Percentiles rank a stretch among this genome's conserved stretches.
These are phyloP conservation scores for Miichthys miiuy DNA, from an alignment of 2,797 vertebrate genomes.

Conservation along the genomic window DNA sequence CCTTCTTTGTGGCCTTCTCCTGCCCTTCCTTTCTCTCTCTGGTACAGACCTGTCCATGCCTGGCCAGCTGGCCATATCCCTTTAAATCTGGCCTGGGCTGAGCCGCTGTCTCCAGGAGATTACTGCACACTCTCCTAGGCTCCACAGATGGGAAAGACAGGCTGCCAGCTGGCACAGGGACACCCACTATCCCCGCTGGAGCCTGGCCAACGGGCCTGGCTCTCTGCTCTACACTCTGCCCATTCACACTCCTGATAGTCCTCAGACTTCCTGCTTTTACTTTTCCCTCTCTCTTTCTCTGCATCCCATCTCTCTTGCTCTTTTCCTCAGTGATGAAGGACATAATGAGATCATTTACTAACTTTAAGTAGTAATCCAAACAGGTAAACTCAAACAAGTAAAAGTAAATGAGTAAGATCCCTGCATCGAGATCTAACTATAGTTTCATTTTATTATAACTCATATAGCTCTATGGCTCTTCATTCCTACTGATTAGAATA, in stretches of 20 bases:
- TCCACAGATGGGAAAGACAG: conserved; percentile 87
- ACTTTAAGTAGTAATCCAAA: not conserved
- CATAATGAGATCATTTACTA: not conserved
- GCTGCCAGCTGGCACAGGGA: conserved; percentile 88
- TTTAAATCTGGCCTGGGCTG: conserved; percentile 84
- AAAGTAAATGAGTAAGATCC: not conserved
- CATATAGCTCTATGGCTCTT: not conserved
- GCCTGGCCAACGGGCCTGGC: conserved; percentile 76
- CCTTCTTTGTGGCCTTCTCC: conserved; percentile 69
- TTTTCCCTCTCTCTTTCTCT: conserved; percentile 22
- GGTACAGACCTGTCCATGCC: conserved; percentile 77
- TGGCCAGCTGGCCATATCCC: conserved; percentile 83
- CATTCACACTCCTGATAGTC: conserved; percentile 72
- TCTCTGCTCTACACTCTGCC: conserved; percentile 69
- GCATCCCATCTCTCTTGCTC: not conserved
- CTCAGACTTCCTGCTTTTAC: conserved; percentile 51
- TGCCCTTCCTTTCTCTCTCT: conserved; percentile 75
- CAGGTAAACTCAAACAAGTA: not conserved
- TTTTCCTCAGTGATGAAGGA: conserved; percentile 1
- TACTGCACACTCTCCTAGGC: conserved; percentile 84
- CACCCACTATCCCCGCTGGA: conserved; percentile 84
- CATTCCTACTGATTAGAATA: not conserved
- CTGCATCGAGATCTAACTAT: not conserved
- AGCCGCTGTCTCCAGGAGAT: conserved; percentile 83
- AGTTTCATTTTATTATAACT: not conserved